Base-by-base conservation (phyloP, 2,888 invertebrate species). In the Drosophila stalkeri region DNA sequence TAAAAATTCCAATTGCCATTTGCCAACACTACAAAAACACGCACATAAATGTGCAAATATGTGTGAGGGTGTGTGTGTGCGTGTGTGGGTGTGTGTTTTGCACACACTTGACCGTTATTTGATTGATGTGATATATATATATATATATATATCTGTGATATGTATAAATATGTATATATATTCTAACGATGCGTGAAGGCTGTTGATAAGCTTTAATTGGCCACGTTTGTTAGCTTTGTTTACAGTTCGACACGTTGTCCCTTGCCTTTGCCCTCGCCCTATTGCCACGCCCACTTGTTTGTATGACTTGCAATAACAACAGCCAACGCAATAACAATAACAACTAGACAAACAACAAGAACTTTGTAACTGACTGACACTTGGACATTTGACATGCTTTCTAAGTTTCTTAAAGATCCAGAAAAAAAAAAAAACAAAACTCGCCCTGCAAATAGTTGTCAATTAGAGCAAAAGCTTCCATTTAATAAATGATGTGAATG, bases 171-270 rank as follows among this genome's bases (percentile, higher is more conserved):
- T 51, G 4, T 1, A 14, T 16, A 8, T 59, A n/a, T n/a, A 55
- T 23, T 65, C 63, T 46, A 80, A 63, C 75, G 77, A 64, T 60
- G 73, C 60, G 70, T 64, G 52, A 49, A 65, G 41, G 37, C 63
- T 64, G 64, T 59, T 72, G 84, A 80, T 83, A 83, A 65, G 62
- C 81, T 62, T 72, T 75, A 84, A 86, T 89, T 85, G 89, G 72
- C 55, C 70, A 35, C 80, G 74, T 84, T 87, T 83, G 78, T 55
- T 62, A 52, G 54, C 65, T 68, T 72, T 83, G 88, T 82, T 82
- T 86, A 86, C 86, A 72, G 67, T 55, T 44, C 23, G 20, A 68
- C 16, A 33, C 35, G 59, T 33, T 51, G 44, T 46, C 44, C 20
- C 16, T 4, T 44, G 52, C 64, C 64, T 41, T 46, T 35, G 55